Percentiles rank a stretch among this genome's conserved stretches.
Evolutionary conservation across 1,140 invertebrate genomes (phyloP).

Genomic region (Scaptomyza graminum): DNA sequence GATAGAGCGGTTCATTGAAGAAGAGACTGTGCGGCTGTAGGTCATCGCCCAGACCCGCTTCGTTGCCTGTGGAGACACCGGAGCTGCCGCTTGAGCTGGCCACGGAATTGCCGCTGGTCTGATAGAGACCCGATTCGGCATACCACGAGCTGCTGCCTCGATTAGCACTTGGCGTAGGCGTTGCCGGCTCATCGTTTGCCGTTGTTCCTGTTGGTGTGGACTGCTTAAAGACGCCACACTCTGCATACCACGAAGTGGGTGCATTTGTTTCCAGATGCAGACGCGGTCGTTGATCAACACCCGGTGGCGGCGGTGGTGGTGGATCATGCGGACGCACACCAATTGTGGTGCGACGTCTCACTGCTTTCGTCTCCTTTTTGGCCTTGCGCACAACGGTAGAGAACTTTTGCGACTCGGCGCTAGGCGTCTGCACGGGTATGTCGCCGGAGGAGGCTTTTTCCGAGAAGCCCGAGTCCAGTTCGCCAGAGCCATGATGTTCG

Average conservation of each 20-base stretch:
- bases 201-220: slow-evolving; percentile 12
- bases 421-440: slow-evolving; percentile 26
- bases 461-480: slow-evolving; percentile 86
- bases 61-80: slow-evolving; percentile 82
- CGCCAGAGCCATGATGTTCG: slow-evolving; percentile 82
- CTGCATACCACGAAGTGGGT: slow-evolving; percentile 85
- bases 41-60: slow-evolving; percentile 75
- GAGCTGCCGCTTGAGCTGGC: slow-evolving; percentile 83
- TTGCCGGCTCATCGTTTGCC: slow-evolving; percentile 43
- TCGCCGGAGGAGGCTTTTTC: slow-evolving; percentile 67
- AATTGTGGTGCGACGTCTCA: slow-evolving; percentile 68
- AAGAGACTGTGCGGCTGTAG: slow-evolving; percentile 84
- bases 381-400: slow-evolving; percentile 63
- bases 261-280: slow-evolving; percentile 18
- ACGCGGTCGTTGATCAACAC: background rate
- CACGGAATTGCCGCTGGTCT: slow-evolving; percentile 84
- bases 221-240: slow-evolving; percentile 85
- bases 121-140: slow-evolving; percentile 87
- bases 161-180: slow-evolving; percentile 55
- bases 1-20: slow-evolving; percentile 93
- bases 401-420: slow-evolving; percentile 63
- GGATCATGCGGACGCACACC: slow-evolving; percentile 78
- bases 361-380: slow-evolving; percentile 67
- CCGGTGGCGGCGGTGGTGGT: slow-evolving; percentile 80
- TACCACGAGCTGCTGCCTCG: slow-evolving; percentile 85